Percentiles rank a stretch among this genome's conserved stretches.
phyloP scores from a whole-genome alignment of 2,888 invertebrate genomes.

The Sycophila texana region DNA sequence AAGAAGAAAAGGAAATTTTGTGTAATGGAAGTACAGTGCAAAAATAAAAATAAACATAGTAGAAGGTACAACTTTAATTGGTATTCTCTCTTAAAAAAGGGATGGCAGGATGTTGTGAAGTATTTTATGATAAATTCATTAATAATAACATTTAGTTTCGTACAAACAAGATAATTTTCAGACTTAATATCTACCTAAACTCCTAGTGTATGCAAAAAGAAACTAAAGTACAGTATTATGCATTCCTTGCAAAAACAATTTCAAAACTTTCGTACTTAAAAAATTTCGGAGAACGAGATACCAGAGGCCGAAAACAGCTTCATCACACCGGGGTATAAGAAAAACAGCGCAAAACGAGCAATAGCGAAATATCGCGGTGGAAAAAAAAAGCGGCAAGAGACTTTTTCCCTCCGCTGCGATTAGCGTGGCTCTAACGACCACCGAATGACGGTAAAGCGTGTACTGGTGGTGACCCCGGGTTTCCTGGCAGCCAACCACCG shows the following conservation, averaged over 20 bases:
- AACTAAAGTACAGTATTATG: not conserved
- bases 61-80: no score
- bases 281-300: conserved; percentile 1
- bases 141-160: no score
- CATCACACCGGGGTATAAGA: not conserved
- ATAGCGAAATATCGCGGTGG: conserved; percentile 3
- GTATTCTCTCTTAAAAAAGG: no score
- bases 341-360: conserved; percentile 17
- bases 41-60: no score
- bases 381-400: not conserved
- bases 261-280: not conserved
- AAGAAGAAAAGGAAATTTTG: not conserved
- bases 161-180: not conserved
- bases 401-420: conserved; percentile 23
- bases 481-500: conserved; percentile 51
- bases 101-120: no score
- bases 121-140: no score
- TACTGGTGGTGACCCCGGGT: not conserved
- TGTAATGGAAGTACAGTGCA: no score
- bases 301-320: conserved; percentile 3
- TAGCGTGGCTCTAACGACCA: conserved; percentile 42
- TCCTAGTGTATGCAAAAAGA: not conserved
- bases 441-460: conserved; percentile 33
- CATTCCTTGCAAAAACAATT: not conserved
- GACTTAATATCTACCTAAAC: not conserved